A percentile compares a stretch with the other conserved stretches of the same genome.
phyloP scores from a whole-genome alignment of 2,113 vertebrate genomes.

The Pyxicephalus adspersus region DNA sequence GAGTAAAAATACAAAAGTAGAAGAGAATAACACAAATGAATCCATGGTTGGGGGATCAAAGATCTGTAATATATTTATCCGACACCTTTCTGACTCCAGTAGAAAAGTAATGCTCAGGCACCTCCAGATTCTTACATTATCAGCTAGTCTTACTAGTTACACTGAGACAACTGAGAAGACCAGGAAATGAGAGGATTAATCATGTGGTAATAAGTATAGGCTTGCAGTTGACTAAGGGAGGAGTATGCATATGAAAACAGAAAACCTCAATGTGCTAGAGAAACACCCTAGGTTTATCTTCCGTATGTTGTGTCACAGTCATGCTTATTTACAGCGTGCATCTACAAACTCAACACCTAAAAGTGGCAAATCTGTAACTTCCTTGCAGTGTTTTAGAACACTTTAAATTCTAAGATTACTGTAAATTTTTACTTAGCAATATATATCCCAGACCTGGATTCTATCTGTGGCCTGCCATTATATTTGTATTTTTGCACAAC shows the following conservation, averaged over 20 bases:
- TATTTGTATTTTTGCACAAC: no score
- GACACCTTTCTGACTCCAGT: no score
- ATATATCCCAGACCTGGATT: no score
- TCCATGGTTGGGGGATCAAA: no score
- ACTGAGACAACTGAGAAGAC: not conserved
- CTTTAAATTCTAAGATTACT: no score
- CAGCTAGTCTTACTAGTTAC: not conserved
- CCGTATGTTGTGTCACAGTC: constrained; percentile 1
- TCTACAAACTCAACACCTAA: not conserved
- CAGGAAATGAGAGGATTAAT: constrained; percentile 36
- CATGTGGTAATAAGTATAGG: constrained; percentile 11
- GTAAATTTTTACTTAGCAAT: no score
- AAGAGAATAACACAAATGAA: no score
- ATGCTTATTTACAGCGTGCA: not conserved
- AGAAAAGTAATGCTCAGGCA: not conserved
- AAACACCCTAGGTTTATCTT: constrained; percentile 29
- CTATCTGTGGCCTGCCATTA: no score
- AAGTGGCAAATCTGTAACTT: no score
- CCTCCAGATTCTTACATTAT: not conserved
- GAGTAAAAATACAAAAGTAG: no score
- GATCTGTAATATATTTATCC: no score
- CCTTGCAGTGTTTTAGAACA: no score
- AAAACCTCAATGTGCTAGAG: constrained; percentile 2
- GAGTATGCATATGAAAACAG: constrained; percentile 11
- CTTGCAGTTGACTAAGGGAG: constrained; percentile 48